A percentile compares a stretch with the other conserved stretches of the same genome.
Conservation (phyloP, 2,113 vertebrate genomes). For the Clarias macrocephalus region DNA sequence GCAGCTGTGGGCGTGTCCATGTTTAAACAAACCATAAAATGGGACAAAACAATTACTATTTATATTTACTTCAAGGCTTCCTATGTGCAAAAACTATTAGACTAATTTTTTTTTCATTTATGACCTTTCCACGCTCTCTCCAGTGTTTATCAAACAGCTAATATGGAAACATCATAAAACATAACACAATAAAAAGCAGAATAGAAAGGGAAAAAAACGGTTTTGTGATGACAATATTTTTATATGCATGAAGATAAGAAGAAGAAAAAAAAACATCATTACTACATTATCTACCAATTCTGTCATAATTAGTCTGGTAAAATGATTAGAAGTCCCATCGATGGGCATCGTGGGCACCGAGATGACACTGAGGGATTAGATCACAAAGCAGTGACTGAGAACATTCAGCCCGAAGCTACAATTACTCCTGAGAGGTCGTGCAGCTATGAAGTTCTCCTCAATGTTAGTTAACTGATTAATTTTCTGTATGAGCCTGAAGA, state of each 20-base stretch:
- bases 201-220: background rate
- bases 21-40: background rate
- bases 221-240: background rate
- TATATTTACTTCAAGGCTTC: background rate
- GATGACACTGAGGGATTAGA: slow-evolving; percentile 7
- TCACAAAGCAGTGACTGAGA: slow-evolving; percentile 16
- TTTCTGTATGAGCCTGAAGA: background rate
- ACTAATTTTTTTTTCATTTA: background rate
- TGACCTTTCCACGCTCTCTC: background rate
- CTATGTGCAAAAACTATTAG: background rate
- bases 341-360: background rate
- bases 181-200: background rate
- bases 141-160: background rate
- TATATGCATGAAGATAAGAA: background rate
- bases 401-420: slow-evolving; percentile 23
- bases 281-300: background rate
- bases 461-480: slow-evolving; percentile 33
- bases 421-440: slow-evolving; percentile 8
- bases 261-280: background rate
- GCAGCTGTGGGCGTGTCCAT: background rate
- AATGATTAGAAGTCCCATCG: background rate
- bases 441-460: slow-evolving; percentile 21
- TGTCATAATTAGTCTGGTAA: background rate
- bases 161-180: background rate
- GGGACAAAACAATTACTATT: background rate